Base-by-base conservation (phyloP, 2,797 vertebrate genomes). In the Toxotes lorentzi region DNA sequence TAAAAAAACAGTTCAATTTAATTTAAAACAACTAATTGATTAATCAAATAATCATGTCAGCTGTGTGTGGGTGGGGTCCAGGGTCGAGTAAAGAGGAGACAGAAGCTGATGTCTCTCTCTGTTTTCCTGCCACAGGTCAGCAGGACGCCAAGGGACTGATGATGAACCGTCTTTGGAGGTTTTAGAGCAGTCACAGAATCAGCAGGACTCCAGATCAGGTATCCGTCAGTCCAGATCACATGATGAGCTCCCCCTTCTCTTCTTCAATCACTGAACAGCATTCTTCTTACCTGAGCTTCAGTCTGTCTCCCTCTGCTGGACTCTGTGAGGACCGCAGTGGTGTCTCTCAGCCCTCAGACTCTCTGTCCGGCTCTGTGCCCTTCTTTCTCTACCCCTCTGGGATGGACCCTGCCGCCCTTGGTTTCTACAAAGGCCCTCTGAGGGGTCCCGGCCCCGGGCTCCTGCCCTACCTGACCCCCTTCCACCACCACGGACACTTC, bases 401-500 rank as follows among this genome's bases (percentile, higher is more conserved):
- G 0, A 27, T 94, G 3, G 95, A 95, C 54, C 86, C 91, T 1
- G 4, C 67, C 0, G 24, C 75, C 56, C 67, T 86, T 1, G 9
- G 73, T 41, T 54, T 86, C 57, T 96, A 94, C 24, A 92, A 95
- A 1, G 70, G 89, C 45, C 89, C 93, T 1, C 94, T 95, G 68
- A 60, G 92, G 2, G 89, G 85, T 19, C 68, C 84, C 4, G 57
- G 79, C 0, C 53, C 88, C 0, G 60, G 88, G 6, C 81, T 94
- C 41, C 86, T 96, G 54, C 95, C 95, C 5, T 95, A 93, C 79
- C 86, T 96, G 66, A 79, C 93, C 4, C 91, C 95, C n/a, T 92
- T 94, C 73, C 90, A 95, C 64, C 91, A 94, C 72, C 91, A 94
- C 0, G 91, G 93, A 9, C 94, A 92, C 81, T 91, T 95, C 48